Evolutionary conservation across 64 coral and sea anemone species (phyloP).

Genomic region (Montipora foliosa): DNA sequence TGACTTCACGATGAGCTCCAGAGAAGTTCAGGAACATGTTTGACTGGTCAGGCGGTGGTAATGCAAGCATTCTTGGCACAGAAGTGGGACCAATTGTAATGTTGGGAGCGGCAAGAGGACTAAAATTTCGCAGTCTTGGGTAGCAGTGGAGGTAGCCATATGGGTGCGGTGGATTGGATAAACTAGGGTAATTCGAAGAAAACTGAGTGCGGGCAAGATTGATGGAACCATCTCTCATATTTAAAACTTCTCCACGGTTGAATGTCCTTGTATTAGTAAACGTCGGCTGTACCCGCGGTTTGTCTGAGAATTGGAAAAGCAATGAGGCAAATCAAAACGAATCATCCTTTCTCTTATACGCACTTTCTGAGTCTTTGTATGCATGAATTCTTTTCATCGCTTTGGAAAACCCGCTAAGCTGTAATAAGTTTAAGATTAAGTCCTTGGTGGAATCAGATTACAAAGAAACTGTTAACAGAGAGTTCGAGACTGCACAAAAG

Average conservation of each 20-base stretch:
- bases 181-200: background rate
- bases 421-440: no score
- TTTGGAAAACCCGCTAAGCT: no score
- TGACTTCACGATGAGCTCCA: background rate
- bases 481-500: no score
- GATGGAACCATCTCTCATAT: background rate
- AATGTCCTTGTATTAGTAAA: background rate
- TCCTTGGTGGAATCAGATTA: no score
- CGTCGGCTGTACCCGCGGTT: background rate
- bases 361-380: no score
- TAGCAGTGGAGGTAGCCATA: background rate
- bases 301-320: background rate
- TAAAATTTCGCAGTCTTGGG: conserved; percentile 18
- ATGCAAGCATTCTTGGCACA: background rate
- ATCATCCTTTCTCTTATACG: background rate
- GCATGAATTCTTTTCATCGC: no score
- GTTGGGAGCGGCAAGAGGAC: background rate
- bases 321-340: background rate
- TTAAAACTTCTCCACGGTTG: background rate
- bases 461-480: no score
- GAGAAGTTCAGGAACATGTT: background rate
- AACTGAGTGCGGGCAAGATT: background rate
- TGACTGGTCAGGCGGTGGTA: background rate
- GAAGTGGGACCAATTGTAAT: background rate
- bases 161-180: background rate